Conservation (phyloP, 2,888 invertebrate species). For the Chelonus formosanus region DNA sequence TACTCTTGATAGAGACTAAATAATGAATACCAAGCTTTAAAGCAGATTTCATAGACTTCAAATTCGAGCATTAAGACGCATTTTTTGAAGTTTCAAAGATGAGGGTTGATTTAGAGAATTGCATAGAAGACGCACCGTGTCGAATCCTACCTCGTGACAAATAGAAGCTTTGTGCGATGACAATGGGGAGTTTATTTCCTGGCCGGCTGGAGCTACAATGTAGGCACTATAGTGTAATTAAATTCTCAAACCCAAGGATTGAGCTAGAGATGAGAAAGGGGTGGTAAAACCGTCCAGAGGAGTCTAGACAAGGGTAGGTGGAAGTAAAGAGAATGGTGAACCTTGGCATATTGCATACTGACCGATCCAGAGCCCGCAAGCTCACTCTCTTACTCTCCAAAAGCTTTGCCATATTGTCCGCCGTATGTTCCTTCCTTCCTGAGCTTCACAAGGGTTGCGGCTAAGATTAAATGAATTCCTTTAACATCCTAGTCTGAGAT, state of each 20-base stretch:
- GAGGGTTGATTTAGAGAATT: background rate
- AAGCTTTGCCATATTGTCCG: slow-evolving; percentile 59
- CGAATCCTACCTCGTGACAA: slow-evolving; percentile 60
- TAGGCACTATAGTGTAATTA: slow-evolving; percentile 65
- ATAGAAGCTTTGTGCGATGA: slow-evolving; percentile 64
- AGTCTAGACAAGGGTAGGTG: slow-evolving; percentile 36
- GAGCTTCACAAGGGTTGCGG: slow-evolving; percentile 42
- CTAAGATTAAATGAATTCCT: slow-evolving; percentile 57
- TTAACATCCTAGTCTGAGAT: slow-evolving; percentile 38
- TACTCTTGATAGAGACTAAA: no score
- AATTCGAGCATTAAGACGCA: no score
- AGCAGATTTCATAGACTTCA: no score
- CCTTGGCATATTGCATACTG: slow-evolving; percentile 65
- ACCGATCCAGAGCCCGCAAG: slow-evolving; percentile 56
- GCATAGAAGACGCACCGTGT: slow-evolving; percentile 40
- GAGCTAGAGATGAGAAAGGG: slow-evolving; percentile 43
- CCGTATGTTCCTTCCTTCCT: slow-evolving; percentile 57
- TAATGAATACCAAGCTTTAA: no score
- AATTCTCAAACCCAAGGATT: slow-evolving; percentile 65
- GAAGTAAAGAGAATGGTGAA: slow-evolving; percentile 43
- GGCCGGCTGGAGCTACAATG: slow-evolving; percentile 64
- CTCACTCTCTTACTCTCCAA: slow-evolving; percentile 7
- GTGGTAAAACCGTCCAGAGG: slow-evolving; percentile 22
- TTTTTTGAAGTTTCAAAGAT: no score
- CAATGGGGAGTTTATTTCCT: slow-evolving; percentile 66